These are phyloP conservation scores for Ptychoptera contaminata DNA, from an alignment of 2,888 invertebrate genomes.

Conservation along the genomic window DNA sequence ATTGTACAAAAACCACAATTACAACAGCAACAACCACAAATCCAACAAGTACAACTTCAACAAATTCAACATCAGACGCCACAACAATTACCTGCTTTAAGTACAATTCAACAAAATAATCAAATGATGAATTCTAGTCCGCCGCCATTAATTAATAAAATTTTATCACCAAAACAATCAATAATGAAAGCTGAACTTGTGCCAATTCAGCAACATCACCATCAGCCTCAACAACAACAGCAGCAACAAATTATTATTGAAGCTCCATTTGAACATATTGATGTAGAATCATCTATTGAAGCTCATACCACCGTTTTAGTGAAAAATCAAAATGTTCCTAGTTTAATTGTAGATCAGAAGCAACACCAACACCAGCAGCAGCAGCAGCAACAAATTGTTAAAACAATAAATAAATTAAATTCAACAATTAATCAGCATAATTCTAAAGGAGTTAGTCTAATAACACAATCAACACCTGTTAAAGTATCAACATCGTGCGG, in stretches of 20 bases:
- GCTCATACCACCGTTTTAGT: slow-evolving; percentile 8
- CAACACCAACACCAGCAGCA: slow-evolving; percentile 7
- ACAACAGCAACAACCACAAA: slow-evolving; percentile 7
- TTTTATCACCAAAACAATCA: slow-evolving; percentile 6
- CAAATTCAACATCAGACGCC: slow-evolving; percentile 1
- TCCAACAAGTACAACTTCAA: slow-evolving; percentile 8
- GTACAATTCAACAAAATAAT: slow-evolving; percentile 7
- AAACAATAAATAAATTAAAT: too few species aligned
- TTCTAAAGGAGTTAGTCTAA: too few species aligned
- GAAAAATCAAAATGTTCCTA: slow-evolving; percentile 7
- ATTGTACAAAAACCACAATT: slow-evolving; percentile 1
- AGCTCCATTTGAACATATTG: slow-evolving; percentile 8
- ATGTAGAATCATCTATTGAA: slow-evolving; percentile 10
- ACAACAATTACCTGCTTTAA: slow-evolving; percentile 10
- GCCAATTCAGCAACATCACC: slow-evolving; percentile 6
- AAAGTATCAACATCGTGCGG: slow-evolving; percentile 26
- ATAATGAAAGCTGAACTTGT: slow-evolving; percentile 11
- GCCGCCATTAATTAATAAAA: slow-evolving; percentile 9
- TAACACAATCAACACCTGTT: slow-evolving; percentile 4
- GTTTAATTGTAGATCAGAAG: slow-evolving; percentile 6
- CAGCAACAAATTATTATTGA: not conserved
- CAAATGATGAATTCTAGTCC: slow-evolving; percentile 2
- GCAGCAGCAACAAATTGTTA: not conserved
- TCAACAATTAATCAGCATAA: too few species aligned
- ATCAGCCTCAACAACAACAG: slow-evolving; percentile 9